Evolutionary conservation across 1,140 invertebrate species (phyloP).

Genomic region (Ctenoplectra terminalis): DNA sequence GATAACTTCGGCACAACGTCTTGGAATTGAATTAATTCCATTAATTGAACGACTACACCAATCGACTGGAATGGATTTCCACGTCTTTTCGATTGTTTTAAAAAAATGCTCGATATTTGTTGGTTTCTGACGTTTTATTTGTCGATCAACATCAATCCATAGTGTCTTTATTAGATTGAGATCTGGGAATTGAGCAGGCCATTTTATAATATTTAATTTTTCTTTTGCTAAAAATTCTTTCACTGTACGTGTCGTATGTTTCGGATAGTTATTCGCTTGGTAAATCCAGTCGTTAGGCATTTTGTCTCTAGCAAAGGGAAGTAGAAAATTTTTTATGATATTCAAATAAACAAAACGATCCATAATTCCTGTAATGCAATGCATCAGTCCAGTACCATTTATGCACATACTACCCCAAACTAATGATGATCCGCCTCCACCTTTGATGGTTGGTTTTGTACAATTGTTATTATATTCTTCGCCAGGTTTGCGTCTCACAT

Average conservation of each 20-base stretch:
- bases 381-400: slow-evolving; percentile 56
- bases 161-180: slow-evolving; percentile 5
- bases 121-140: too few species aligned
- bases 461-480: slow-evolving; percentile 52
- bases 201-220: slow-evolving; percentile 22
- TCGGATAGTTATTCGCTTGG: slow-evolving; percentile 21
- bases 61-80: too few species aligned
- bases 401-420: too few species aligned
- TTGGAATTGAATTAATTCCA: too few species aligned
- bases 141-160: slow-evolving; percentile 59
- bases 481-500: slow-evolving; percentile 15
- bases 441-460: slow-evolving; percentile 59
- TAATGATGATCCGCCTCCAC: slow-evolving; percentile 39
- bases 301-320: slow-evolving; percentile 11
- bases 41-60: slow-evolving; percentile 6
- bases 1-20: too few species aligned
- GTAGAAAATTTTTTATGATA: slow-evolving; percentile 15
- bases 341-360: too few species aligned
- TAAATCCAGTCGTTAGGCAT: slow-evolving; percentile 17
- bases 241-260: not conserved
- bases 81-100: too few species aligned
- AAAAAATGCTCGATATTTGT: too few species aligned
- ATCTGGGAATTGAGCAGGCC: slow-evolving; percentile 1
- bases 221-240: too few species aligned
- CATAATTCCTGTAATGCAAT: too few species aligned